Conservation (phyloP, 2,888 invertebrate genomes). For the Elegia similella region DNA sequence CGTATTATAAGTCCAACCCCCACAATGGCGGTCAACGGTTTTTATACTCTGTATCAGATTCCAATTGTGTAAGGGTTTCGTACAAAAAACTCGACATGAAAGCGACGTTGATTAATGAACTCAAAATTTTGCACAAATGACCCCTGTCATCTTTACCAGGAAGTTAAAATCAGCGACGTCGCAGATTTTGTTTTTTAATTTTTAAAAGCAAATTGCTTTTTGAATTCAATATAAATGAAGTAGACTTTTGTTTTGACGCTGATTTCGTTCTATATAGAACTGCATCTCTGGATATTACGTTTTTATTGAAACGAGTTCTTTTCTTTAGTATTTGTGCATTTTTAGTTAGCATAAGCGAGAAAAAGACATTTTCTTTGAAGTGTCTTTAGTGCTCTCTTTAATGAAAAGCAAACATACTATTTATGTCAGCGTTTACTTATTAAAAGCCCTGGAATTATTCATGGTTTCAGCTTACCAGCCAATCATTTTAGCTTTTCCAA, state of each 20-base stretch:
- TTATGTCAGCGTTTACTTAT: too few species aligned
- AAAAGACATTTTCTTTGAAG: too few species aligned
- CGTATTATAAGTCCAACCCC: constrained; percentile 20
- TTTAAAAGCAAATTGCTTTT: background rate
- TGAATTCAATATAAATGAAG: background rate
- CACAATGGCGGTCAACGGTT: constrained; percentile 40
- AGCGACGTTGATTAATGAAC: constrained; percentile 34
- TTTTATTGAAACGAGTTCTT: too few species aligned
- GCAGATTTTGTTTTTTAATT: background rate
- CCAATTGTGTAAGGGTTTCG: constrained; percentile 29
- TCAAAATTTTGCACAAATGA: constrained; percentile 16
- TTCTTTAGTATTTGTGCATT: too few species aligned
- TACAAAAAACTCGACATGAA: constrained; percentile 25
- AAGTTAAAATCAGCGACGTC: constrained; percentile 23
- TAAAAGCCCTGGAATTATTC: too few species aligned
- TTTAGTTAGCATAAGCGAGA: too few species aligned
- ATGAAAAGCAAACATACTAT: too few species aligned
- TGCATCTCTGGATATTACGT: too few species aligned
- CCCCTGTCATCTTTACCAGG: constrained; percentile 28
- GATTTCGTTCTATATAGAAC: background rate
- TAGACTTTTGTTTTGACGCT: background rate
- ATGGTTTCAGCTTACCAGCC: too few species aligned
- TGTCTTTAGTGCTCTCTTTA: too few species aligned
- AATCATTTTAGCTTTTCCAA: too few species aligned
- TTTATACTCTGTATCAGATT: constrained; percentile 39